Evolutionary conservation across 2,888 invertebrate species (phyloP), one percentile per base, ranked within the genome.

Genomic region (Habrosyne pyritoides): DNA sequence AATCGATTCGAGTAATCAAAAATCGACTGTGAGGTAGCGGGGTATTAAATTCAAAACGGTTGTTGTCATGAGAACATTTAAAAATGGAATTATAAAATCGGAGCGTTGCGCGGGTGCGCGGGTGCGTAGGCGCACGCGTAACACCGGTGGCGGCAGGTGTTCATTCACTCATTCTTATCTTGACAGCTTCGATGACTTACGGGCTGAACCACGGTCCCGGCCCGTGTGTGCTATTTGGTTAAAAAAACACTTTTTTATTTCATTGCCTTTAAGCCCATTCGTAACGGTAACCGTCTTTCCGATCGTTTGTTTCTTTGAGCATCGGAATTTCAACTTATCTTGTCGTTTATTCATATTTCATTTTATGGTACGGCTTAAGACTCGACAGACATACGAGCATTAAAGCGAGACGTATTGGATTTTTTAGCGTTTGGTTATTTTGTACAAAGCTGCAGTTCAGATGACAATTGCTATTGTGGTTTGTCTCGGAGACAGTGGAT

Each of bases 131-230:
- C 83, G 87, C 84, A 71, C 84, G 91, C 89, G 91, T 92, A 92
- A 91, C 85, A 86, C 90, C 86, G 81, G 91, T 89, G 82, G 91
- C 87, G 81, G 89, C 91, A 91, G 90, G 90, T 91, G 91, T 87
- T 86, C 90, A 87, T 89, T 91, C 89, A 87, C 78, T 90, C 89
- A 88, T 88, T 91, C 89, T 91, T 91, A 91, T 91, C 91, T 90
- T 87, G 91, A 90, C 91, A 92, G 89, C 83, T 86, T 84, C 86
- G 89, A 91, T 92, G 91, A 92, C 87, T 90, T 91, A 92, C 89
- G 89, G 78, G 74, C 79, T 73, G 77, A 74, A 79, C 61, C 77
- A 71, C 67, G 75, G 75, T 73, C 78, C 81, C 81, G 79, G 77
- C 69, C 81, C 83, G 85, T 87, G 87, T 89, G 82, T 89, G 82